Evolutionary conservation across 1,140 invertebrate genomes (phyloP).

Genomic region (Cardiocondyla obscurior): DNA sequence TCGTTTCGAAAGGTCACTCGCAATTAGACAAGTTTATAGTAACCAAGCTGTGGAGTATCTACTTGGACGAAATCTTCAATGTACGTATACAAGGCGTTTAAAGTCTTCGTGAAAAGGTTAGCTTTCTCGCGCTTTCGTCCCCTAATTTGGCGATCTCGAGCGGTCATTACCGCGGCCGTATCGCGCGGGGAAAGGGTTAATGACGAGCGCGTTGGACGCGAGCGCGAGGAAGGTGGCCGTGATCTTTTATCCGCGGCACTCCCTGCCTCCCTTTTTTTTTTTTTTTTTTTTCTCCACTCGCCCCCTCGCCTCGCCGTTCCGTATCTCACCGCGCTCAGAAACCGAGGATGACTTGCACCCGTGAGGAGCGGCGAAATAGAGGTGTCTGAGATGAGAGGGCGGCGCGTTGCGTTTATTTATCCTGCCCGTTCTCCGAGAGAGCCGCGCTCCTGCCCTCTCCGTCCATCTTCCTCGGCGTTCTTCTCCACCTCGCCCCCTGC

Average conservation of each 20-base stretch:
- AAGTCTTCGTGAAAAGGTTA: not conserved
- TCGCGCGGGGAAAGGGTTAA: conserved; percentile 59
- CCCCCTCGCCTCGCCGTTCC: not conserved
- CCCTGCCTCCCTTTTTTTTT: conserved; percentile 22
- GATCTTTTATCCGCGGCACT: conserved; percentile 41
- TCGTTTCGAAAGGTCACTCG: not conserved
- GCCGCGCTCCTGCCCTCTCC: conserved; percentile 63
- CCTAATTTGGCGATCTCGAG: conserved; percentile 41
- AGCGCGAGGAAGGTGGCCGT: conserved; percentile 60
- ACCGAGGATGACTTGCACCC: conserved; percentile 76
- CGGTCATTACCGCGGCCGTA: conserved; percentile 40
- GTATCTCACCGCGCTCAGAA: conserved; percentile 64
- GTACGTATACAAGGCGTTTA: not conserved
- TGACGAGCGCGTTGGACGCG: conserved; percentile 52
- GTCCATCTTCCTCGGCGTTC: conserved; percentile 36
- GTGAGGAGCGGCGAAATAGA: conserved; percentile 78
- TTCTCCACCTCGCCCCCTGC: not conserved
- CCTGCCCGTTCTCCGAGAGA: conserved; percentile 76
- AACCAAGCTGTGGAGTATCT: not conserved
- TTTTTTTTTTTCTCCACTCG: too few species aligned
- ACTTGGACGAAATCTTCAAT: not conserved
- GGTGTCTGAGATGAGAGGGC: conserved; percentile 82
- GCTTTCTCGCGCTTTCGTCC: conserved; percentile 19
- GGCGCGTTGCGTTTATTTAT: conserved; percentile 82
- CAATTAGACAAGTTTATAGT: not conserved